Percentiles rank a stretch among this genome's conserved stretches.
Conservation (phyloP, 2,888 invertebrate species). For the Diplazon laetatorius region DNA sequence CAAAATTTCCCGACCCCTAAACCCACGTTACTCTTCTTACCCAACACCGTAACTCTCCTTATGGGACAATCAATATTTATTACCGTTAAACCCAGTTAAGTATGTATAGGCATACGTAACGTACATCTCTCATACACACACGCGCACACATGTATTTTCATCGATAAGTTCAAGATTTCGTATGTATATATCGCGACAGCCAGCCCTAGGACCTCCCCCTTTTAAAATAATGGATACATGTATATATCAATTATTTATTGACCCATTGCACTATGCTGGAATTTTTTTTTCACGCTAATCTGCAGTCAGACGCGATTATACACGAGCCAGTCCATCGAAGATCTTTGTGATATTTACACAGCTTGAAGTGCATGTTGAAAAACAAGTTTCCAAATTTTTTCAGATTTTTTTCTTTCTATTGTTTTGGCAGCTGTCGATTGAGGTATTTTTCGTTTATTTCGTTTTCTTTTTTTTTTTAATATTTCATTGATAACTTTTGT, state of each 20-base stretch:
- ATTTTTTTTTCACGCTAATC: background rate
- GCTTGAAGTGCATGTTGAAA: no score
- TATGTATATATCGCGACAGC: background rate
- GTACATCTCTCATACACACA: background rate
- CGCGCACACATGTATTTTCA: background rate
- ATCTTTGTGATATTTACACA: no score
- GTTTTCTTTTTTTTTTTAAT: no score
- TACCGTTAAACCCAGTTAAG: constrained; percentile 65
- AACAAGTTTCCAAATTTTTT: no score
- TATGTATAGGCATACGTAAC: constrained; percentile 36
- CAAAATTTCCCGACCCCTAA: constrained; percentile 74
- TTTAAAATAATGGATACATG: constrained; percentile 11
- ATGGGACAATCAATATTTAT: constrained; percentile 71
- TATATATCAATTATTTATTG: constrained; percentile 30
- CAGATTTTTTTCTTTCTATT: no score
- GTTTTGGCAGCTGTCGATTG: no score
- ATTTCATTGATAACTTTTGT: no score
- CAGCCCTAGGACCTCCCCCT: background rate
- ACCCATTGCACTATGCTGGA: constrained; percentile 6
- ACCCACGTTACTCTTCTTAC: constrained; percentile 58
- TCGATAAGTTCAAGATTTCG: background rate
- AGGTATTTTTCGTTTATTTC: no score
- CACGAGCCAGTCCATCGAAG: no score
- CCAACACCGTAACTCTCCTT: constrained; percentile 50
- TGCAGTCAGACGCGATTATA: background rate